Percentiles rank a stretch among this genome's conserved stretches.
These are phyloP conservation scores for Romanogobio albipinnatus DNA, from an alignment of 2,113 vertebrate genomes.

Conservation along the genomic window DNA sequence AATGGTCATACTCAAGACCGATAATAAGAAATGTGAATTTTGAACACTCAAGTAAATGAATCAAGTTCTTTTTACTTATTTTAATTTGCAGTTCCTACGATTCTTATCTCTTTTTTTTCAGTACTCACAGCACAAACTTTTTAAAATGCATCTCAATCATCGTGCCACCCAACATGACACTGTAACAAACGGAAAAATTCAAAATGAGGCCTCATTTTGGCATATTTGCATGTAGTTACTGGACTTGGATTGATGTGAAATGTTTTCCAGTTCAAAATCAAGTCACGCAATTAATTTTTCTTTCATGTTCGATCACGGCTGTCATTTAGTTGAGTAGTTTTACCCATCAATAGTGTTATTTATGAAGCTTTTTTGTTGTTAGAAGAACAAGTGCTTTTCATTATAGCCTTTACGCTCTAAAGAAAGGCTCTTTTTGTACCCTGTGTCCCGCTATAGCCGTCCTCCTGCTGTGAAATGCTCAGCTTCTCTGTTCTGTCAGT, in stretches of 20 bases:
- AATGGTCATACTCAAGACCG: background rate
- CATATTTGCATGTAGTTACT: background rate
- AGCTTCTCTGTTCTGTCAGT: background rate
- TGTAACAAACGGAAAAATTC: background rate
- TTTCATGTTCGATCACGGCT: background rate
- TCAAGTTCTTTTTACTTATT: background rate
- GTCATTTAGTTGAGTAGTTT: background rate
- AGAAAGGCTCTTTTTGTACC: conserved; percentile 11
- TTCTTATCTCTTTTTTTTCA: background rate
- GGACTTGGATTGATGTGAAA: background rate
- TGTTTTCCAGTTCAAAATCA: background rate
- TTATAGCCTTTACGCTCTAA: background rate
- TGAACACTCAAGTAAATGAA: background rate
- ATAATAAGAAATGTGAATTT: background rate
- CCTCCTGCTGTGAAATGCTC: conserved; percentile 20
- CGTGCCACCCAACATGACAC: background rate
- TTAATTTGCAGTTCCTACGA: background rate
- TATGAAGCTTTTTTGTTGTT: background rate
- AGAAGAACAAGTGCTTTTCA: background rate
- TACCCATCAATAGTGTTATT: background rate
- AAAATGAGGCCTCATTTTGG: background rate
- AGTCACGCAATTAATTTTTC: background rate
- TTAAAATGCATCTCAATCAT: background rate
- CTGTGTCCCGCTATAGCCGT: background rate
- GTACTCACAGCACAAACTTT: background rate